Evolutionary conservation across 2,888 invertebrate species (phyloP), one percentile per base, ranked within the genome.

Genomic region (Nemurella pictetii): DNA sequence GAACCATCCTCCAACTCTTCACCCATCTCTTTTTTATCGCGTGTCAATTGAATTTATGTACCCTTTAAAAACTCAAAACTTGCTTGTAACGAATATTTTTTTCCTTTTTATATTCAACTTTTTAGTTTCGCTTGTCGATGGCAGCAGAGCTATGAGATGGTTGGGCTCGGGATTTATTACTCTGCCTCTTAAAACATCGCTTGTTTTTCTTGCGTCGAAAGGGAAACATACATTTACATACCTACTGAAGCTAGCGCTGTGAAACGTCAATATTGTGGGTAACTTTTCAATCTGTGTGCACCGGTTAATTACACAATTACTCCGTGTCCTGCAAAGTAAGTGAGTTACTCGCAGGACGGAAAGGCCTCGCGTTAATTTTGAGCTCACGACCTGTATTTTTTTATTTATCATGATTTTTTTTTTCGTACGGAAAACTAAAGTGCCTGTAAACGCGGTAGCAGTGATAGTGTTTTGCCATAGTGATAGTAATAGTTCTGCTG

Each of bases 201-300:
- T 55, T 20, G 55, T 55, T 55, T 20, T 20, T 55, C 9, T 20
- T 55, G 55, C 15, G 55, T 74, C n/a, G 25, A n/a, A n/a, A 78
- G n/a, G n/a, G 20, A 78, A 78, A 78, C 78, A 78, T 78, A 78
- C 78, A 78, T 78, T 78, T 78, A 27, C 78, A 78, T 78, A 78
- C 78, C 27, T 1, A 78, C 78, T 78, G 30, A 78, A 78, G n/a
- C 78, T 28, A 7, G 20, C 55, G 20, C n/a, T n/a, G n/a, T 55
- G 15, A 55, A 55, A 55, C 55, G 55, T 55, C 55, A 55, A 55
- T 55, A 55, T 55, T 55, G 55, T 20, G 20, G 55, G 55, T 1
- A n/a, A n/a, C n/a, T n/a, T n/a, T n/a, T n/a, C n/a, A n/a, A n/a
- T n/a, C n/a, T n/a, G n/a, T n/a, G n/a, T n/a, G n/a, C n/a, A n/a